These are phyloP conservation scores for Galeopsomyia nigrocyanea DNA, from an alignment of 2,888 invertebrate genomes.

Conservation along the genomic window DNA sequence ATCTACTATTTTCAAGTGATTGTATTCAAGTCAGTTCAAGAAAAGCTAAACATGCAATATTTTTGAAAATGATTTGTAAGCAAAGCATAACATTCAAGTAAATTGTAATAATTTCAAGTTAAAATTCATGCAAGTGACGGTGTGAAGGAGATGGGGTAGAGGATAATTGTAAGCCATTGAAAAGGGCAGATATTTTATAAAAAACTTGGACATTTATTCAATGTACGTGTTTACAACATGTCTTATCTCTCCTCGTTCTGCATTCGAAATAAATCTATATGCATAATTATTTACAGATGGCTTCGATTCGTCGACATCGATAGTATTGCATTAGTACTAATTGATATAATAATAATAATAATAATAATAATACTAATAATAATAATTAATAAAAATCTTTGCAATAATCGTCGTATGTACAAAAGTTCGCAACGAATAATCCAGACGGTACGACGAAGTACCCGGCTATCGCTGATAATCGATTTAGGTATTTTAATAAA, in stretches of 20 bases:
- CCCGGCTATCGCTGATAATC: constrained; percentile 9
- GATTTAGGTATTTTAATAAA: constrained; percentile 20
- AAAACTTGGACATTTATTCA: constrained; percentile 40
- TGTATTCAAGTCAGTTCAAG: too few relatives aligned
- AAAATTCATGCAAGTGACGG: too few relatives aligned
- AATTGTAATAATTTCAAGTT: neutral
- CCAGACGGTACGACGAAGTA: constrained; percentile 13
- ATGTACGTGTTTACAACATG: constrained; percentile 33
- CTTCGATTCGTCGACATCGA: constrained; percentile 30
- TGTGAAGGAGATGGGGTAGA: neutral
- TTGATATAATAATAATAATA: constrained; percentile 24
- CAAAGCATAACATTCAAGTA: too few relatives aligned
- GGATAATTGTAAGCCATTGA: neutral
- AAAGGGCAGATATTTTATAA: constrained; percentile 24
- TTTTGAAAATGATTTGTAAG: too few relatives aligned
- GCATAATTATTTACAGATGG: constrained; percentile 32
- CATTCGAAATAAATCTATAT: constrained; percentile 7
- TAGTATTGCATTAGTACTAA: neutral
- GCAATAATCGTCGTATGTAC: constrained; percentile 29
- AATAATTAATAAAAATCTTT: constrained; percentile 23
- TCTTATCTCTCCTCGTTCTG: constrained; percentile 38
- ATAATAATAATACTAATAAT: constrained; percentile 38
- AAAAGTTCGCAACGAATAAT: neutral
- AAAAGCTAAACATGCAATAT: too few relatives aligned
- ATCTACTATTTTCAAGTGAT: too few relatives aligned